These are phyloP conservation scores for Archaeoteleia sp. DNA, from an alignment of 2,888 invertebrate genomes.

Conservation along the genomic window DNA sequence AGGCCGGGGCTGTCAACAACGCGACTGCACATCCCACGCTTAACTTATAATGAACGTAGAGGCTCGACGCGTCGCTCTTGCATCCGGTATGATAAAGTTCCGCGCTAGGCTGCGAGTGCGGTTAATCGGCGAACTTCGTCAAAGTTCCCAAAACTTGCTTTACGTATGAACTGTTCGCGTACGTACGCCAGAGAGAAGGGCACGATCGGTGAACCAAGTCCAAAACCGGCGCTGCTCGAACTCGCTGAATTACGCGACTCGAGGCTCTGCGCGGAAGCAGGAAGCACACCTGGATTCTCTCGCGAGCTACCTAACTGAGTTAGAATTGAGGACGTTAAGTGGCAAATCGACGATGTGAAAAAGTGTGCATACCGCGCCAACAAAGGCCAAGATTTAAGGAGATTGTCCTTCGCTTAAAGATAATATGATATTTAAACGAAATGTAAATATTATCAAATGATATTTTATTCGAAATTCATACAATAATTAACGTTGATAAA, in stretches of 20 bases:
- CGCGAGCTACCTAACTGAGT: conserved; percentile 15
- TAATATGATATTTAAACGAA: too few species aligned
- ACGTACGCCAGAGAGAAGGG: conserved; percentile 6
- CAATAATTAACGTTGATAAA: too few species aligned
- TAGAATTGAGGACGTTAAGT: background rate
- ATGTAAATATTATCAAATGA: too few species aligned
- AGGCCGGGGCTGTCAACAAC: conserved; percentile 62
- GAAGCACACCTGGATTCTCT: conserved; percentile 49
- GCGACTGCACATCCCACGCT: conserved; percentile 60
- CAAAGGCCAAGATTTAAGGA: too few species aligned
- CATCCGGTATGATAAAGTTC: conserved; percentile 45
- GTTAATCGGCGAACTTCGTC: conserved; percentile 47
- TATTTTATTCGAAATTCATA: too few species aligned
- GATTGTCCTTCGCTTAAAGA: too few species aligned
- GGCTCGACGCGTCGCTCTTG: conserved; percentile 26
- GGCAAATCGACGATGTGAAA: conserved; percentile 25
- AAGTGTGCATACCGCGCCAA: conserved; percentile 1
- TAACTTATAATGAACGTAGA: conserved; percentile 67
- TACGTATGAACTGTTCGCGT: conserved; percentile 34
- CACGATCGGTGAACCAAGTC: conserved; percentile 40
- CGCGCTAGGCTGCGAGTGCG: conserved; percentile 28
- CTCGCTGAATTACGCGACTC: conserved; percentile 54
- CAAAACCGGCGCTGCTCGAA: conserved; percentile 30
- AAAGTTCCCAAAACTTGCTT: conserved; percentile 44
- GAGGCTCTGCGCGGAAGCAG: conserved; percentile 31